Percentiles rank a stretch among this genome's conserved stretches.
Evolutionary conservation across 2,888 invertebrate species (phyloP).

Genomic region (Pyrgus malvae): DNA sequence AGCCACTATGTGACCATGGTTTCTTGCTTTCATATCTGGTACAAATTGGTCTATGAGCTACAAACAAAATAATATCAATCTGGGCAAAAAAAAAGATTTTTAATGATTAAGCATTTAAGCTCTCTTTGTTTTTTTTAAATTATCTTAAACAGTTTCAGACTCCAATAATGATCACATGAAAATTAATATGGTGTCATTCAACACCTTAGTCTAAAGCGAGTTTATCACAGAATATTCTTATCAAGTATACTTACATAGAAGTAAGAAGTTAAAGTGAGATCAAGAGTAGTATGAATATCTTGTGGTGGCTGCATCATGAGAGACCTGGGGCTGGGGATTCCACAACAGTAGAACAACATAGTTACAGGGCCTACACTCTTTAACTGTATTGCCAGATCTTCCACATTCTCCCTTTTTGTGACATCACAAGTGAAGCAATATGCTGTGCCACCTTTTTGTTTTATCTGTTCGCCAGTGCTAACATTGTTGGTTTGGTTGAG

Average conservation of each 20-base stretch:
- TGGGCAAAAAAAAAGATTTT: conserved; percentile 33
- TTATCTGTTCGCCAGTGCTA: conserved; percentile 69
- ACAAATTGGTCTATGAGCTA: conserved; percentile 83
- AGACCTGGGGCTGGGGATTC: conserved; percentile 83
- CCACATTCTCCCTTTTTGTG: conserved; percentile 76
- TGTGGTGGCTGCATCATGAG: conserved; percentile 73
- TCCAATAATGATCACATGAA: no score
- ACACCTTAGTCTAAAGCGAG: background rate
- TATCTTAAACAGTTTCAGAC: no score
- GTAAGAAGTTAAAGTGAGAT: conserved; percentile 83
- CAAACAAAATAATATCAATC: background rate
- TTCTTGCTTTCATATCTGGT: conserved; percentile 81
- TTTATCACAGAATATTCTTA: background rate
- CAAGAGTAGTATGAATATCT: conserved; percentile 78
- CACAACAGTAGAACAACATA: conserved; percentile 84
- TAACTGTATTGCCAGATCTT: conserved; percentile 63
- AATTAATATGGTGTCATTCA: background rate
- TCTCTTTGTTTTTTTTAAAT: no score
- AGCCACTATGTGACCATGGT: conserved; percentile 83
- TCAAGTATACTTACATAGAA: conserved; percentile 77
- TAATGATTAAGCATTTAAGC: no score
- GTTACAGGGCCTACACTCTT: conserved; percentile 78
- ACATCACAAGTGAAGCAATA: conserved; percentile 79
- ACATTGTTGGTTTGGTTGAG: conserved; percentile 78
- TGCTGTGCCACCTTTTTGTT: conserved; percentile 70